Evolutionary conservation across 2,888 invertebrate genomes (phyloP).

Genomic region (Callosobruchus maculatus): DNA sequence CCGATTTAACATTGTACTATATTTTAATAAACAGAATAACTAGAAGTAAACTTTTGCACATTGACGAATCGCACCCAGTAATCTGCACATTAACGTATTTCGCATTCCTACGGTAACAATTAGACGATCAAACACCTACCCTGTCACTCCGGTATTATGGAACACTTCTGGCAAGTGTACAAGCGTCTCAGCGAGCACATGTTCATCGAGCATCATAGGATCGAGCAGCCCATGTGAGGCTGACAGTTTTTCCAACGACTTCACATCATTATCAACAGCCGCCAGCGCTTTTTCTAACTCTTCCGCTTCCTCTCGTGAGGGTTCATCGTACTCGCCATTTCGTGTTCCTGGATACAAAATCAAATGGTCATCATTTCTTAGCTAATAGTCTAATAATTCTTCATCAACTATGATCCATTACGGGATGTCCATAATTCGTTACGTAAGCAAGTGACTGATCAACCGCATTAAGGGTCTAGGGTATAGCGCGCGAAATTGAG

Average conservation of each 20-base stretch:
- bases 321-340: constrained; percentile 68
- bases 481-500: too few species aligned
- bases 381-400: too few species aligned
- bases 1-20: too few species aligned
- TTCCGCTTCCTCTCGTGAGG: constrained; percentile 78
- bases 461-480: too few species aligned
- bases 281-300: constrained; percentile 83
- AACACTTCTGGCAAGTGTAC: constrained; percentile 52
- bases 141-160: constrained; percentile 40
- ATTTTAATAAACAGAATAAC: too few species aligned
- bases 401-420: too few species aligned
- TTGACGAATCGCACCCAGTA: too few species aligned
- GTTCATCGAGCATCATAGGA: constrained; percentile 62
- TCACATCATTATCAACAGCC: constrained; percentile 70
- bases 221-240: constrained; percentile 58
- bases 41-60: too few species aligned
- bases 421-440: too few species aligned
- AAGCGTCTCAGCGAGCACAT: constrained; percentile 49
- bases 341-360: constrained; percentile 54
- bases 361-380: background rate
- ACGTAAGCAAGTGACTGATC: too few species aligned
- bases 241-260: constrained; percentile 66
- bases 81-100: too few species aligned
- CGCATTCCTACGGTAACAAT: too few species aligned
- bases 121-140: background rate